phyloP scores from a whole-genome alignment of 1,140 invertebrate genomes.

The Mylabris phalerata region DNA sequence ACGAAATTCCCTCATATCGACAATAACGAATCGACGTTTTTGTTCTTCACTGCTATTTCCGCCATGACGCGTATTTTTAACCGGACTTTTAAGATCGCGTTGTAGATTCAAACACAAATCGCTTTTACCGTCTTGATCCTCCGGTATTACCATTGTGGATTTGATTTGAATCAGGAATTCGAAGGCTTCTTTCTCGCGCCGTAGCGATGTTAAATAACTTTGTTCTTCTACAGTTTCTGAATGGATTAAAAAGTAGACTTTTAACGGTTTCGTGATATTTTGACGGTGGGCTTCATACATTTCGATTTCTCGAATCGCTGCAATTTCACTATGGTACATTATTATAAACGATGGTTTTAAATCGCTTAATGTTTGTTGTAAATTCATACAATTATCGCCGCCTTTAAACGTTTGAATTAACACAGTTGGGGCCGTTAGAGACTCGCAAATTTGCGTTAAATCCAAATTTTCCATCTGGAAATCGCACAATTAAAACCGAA shows the following conservation, averaged over 20 bases:
- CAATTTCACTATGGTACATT: conserved; percentile 85
- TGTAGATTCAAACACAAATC: conserved; percentile 62
- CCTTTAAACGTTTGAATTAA: conserved; percentile 72
- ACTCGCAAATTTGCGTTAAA: conserved; percentile 48
- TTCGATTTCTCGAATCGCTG: conserved; percentile 82
- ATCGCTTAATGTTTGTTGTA: conserved; percentile 58
- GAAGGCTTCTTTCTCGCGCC: conserved; percentile 91
- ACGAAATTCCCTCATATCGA: conserved; percentile 97
- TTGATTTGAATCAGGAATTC: conserved; percentile 87
- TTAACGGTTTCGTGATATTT: conserved; percentile 49
- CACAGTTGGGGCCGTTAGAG: conserved; percentile 53
- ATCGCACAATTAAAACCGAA: too few relatives aligned
- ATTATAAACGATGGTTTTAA: conserved; percentile 77
- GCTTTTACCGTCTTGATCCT: conserved; percentile 82
- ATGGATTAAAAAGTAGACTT: conserved; percentile 86
- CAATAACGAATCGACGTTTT: conserved; percentile 63
- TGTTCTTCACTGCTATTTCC: conserved; percentile 41
- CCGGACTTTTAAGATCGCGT: conserved; percentile 42
- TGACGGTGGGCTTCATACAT: conserved; percentile 64
- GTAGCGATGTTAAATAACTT: conserved; percentile 81
- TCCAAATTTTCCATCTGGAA: conserved; percentile 57
- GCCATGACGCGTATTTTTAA: conserved; percentile 58
- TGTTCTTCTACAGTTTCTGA: conserved; percentile 92
- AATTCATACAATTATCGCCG: conserved; percentile 57
- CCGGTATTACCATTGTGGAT: conserved; percentile 84